phyloP scores from a whole-genome alignment of 2,888 invertebrate genomes.

The Pyrrhia umbra region DNA sequence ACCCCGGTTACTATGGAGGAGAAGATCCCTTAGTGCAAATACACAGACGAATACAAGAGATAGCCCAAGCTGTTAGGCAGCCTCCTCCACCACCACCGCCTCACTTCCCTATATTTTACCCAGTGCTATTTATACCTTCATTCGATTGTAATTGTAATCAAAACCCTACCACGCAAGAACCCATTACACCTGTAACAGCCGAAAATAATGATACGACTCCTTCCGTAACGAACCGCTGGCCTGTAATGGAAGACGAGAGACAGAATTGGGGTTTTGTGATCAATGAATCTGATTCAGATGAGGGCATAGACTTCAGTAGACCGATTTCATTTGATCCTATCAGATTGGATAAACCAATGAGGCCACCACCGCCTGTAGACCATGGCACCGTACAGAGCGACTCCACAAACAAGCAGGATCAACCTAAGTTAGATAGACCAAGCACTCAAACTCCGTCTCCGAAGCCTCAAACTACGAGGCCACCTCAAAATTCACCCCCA shows the following conservation, averaged over 20 bases:
- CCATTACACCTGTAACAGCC: constrained; percentile 14
- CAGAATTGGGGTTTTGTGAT: constrained; percentile 80
- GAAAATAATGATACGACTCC: constrained; percentile 58
- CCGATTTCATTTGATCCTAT: constrained; percentile 79
- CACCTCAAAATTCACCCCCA: constrained; percentile 26
- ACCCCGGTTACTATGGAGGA: constrained; percentile 62
- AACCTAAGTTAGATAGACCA: constrained; percentile 27
- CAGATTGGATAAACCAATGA: constrained; percentile 60
- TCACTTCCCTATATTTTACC: constrained; percentile 72
- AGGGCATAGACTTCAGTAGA: constrained; percentile 68
- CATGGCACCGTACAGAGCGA: constrained; percentile 74
- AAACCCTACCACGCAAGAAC: constrained; percentile 24
- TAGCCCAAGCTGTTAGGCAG: constrained; percentile 67
- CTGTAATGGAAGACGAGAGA: constrained; percentile 76
- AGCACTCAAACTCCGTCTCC: constrained; percentile 7
- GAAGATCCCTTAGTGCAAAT: constrained; percentile 73
- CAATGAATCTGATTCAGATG: constrained; percentile 67
- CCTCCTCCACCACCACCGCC: constrained; percentile 64
- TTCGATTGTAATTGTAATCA: constrained; percentile 70
- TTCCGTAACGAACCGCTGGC: constrained; percentile 67
- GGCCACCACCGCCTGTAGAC: constrained; percentile 76
- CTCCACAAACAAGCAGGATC: constrained; percentile 14
- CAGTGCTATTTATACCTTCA: constrained; percentile 74
- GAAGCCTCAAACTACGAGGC: constrained; percentile 6
- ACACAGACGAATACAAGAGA: constrained; percentile 72